Conservation (phyloP, 1,140 invertebrate genomes). For the Leptoteleia sp. region DNA sequence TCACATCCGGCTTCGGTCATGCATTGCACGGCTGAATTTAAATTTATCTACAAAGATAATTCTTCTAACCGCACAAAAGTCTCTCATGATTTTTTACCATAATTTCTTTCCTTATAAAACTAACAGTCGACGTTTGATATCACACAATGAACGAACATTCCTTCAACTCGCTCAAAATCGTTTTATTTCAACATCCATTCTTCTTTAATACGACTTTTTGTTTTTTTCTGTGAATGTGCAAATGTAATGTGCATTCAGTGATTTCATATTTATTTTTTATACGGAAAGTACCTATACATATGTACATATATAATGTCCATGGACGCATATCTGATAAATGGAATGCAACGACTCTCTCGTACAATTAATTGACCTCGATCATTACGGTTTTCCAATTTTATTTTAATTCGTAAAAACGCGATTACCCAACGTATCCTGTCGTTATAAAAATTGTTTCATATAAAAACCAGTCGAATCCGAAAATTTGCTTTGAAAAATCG, state of each 20-base stretch:
- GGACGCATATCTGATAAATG: constrained; percentile 65
- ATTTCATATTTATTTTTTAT: constrained; percentile 61
- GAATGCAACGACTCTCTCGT: constrained; percentile 56
- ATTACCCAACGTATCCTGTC: constrained; percentile 32
- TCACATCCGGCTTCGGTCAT: constrained; percentile 13
- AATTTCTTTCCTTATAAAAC: constrained; percentile 35
- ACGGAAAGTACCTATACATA: constrained; percentile 63
- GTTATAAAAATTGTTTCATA: constrained; percentile 40
- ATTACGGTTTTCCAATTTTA: constrained; percentile 42
- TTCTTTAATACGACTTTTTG: constrained; percentile 53
- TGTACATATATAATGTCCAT: constrained; percentile 63
- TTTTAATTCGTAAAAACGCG: constrained; percentile 48
- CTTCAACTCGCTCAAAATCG: constrained; percentile 20
- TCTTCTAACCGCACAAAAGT: background rate
- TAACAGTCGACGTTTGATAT: constrained; percentile 38
- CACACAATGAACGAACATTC: constrained; percentile 46
- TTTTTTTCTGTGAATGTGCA: constrained; percentile 64
- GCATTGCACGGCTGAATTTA: constrained; percentile 1
- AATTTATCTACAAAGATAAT: constrained; percentile 12
- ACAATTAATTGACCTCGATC: constrained; percentile 66
- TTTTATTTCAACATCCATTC: constrained; percentile 56
- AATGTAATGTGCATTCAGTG: constrained; percentile 67
- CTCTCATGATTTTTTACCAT: constrained; percentile 13
- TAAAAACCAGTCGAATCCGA: constrained; percentile 29
- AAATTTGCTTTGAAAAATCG: constrained; percentile 32